Evolutionary conservation across 2,113 vertebrate species (phyloP).

Genomic region (Megaceryle torquata): DNA sequence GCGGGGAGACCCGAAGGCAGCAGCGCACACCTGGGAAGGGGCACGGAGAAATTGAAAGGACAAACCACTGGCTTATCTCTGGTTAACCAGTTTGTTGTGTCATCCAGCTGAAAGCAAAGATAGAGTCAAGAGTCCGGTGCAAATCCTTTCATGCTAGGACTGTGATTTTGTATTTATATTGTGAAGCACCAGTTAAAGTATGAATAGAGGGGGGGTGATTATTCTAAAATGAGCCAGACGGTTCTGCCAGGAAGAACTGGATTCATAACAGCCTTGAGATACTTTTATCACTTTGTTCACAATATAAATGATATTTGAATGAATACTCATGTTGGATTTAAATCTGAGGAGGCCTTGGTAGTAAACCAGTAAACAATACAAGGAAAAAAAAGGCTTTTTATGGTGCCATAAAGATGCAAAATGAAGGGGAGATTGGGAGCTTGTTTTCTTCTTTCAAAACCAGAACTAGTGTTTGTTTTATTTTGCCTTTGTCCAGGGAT

Average conservation of each 20-base stretch:
- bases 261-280: neutral
- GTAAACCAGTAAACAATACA: neutral
- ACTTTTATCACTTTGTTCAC: conserved; percentile 9
- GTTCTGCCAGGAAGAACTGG: neutral
- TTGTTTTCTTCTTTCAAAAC: neutral
- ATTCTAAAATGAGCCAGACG: neutral
- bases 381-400: neutral
- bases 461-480: neutral
- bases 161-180: neutral
- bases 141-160: neutral
- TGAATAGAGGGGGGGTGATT: neutral
- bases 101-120: neutral
- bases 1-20: rapidly evolving
- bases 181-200: neutral
- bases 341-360: neutral
- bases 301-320: conserved; percentile 3
- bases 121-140: neutral
- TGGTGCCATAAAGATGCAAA: neutral
- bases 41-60: neutral
- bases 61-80: rapidly evolving
- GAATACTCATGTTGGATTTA: conserved; percentile 21
- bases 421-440: neutral
- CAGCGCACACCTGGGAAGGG: neutral
- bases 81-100: neutral
- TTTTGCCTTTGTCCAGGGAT: conserved; percentile 9